These are phyloP conservation scores for Agriopis leucophaearia DNA, from an alignment of 2,888 invertebrate species.

Conservation along the genomic window DNA sequence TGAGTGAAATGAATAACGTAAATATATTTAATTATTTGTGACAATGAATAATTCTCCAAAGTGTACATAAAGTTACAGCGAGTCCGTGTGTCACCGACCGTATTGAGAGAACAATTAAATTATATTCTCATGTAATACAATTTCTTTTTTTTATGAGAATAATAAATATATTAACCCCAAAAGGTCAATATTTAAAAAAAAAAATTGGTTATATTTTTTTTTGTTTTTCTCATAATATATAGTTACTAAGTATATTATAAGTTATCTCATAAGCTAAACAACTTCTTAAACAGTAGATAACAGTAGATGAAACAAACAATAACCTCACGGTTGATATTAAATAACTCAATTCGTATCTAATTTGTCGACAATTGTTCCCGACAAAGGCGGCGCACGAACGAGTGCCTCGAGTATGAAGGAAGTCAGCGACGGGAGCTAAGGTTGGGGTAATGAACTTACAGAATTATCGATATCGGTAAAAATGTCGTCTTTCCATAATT, in stretches of 20 bases:
- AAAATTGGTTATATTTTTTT: background rate
- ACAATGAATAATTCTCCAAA: too few species aligned
- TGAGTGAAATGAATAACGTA: too few species aligned
- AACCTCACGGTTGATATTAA: conserved; percentile 81
- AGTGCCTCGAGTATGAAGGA: conserved; percentile 86
- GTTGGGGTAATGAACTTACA: conserved; percentile 46
- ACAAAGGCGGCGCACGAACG: conserved; percentile 85
- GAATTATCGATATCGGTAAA: background rate
- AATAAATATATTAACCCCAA: too few species aligned
- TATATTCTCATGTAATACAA: too few species aligned
- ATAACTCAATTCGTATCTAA: conserved; percentile 87
- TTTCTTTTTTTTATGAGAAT: too few species aligned
- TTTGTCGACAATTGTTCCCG: conserved; percentile 86
- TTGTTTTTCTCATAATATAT: too few species aligned
- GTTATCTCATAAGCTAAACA: background rate
- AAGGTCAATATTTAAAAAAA: too few species aligned
- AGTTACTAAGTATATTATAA: background rate
- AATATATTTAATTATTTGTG: too few species aligned
- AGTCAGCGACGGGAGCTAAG: conserved; percentile 77
- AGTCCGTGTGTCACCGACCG: too few species aligned
- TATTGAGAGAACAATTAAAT: too few species aligned
- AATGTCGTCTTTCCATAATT: background rate
- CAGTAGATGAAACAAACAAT: conserved; percentile 73
- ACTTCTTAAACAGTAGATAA: conserved; percentile 36
- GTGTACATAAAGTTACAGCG: too few species aligned